Conservation (phyloP, 2,888 invertebrate species). For the Drosophila formosana region DNA sequence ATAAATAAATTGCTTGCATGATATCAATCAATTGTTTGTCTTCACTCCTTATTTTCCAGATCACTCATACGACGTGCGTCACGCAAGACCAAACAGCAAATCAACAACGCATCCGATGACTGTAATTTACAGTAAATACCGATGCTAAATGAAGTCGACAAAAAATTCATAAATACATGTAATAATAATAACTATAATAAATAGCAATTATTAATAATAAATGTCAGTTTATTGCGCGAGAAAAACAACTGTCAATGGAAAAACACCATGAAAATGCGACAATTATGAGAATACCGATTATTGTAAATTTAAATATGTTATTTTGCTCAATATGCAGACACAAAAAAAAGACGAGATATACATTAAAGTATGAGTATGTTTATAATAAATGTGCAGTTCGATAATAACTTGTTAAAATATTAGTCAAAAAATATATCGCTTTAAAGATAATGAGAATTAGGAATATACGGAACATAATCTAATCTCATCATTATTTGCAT, state of each 20-base stretch:
- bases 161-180: conserved; percentile 2
- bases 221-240: conserved; percentile 25
- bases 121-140: conserved; percentile 89
- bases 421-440: not conserved
- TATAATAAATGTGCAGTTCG: conserved; percentile 19
- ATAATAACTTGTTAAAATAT: conserved; percentile 12
- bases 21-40: not conserved
- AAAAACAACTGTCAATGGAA: not conserved
- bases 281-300: conserved; percentile 21
- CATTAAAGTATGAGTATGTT: conserved; percentile 4
- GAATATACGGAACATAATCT: not conserved
- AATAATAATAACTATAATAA: conserved; percentile 12
- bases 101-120: conserved; percentile 90
- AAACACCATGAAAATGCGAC: conserved; percentile 23
- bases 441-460: not conserved
- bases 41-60: conserved; percentile 79
- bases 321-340: conserved; percentile 19
- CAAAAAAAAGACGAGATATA: not conserved
- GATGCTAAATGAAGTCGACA: conserved; percentile 2
- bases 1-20: not conserved
- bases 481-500: conserved; percentile 6
- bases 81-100: conserved; percentile 92
- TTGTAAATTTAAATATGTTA: conserved; percentile 4
- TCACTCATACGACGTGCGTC: conserved; percentile 92
- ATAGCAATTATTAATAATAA: conserved; percentile 12